Percentiles rank a stretch among this genome's conserved stretches.
These are phyloP conservation scores for Neotoxoptera formosana DNA, from an alignment of 1,140 invertebrate species.

Conservation along the genomic window DNA sequence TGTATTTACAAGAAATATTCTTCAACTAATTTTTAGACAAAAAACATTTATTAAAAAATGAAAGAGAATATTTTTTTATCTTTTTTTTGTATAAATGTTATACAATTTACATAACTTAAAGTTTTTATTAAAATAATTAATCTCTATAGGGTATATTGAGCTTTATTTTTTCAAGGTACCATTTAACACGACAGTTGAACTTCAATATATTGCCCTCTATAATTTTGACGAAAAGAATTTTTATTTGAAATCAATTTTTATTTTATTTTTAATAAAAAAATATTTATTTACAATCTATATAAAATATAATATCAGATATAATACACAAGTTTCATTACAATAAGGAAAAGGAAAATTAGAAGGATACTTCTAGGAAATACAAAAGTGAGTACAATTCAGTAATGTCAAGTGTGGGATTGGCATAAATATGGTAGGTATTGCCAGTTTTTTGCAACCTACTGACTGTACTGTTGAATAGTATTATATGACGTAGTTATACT, in stretches of 20 bases:
- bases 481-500: neutral
- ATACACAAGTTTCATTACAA: neutral
- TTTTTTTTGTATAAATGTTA: neutral
- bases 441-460: neutral
- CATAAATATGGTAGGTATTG: neutral
- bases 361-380: neutral
- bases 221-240: neutral
- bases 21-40: neutral
- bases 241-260: neutral
- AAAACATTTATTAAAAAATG: neutral
- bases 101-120: neutral
- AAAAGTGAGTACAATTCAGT: neutral
- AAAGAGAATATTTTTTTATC: neutral
- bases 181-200: neutral
- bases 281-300: neutral
- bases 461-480: too few relatives aligned
- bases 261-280: neutral
- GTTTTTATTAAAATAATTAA: neutral
- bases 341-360: neutral
- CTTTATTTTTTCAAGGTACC: neutral
- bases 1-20: neutral
- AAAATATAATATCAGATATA: neutral
- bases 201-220: neutral
- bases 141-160: neutral
- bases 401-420: neutral